phyloP scores from a whole-genome alignment of 2,113 vertebrate genomes.

The Terrapene triunguis region DNA sequence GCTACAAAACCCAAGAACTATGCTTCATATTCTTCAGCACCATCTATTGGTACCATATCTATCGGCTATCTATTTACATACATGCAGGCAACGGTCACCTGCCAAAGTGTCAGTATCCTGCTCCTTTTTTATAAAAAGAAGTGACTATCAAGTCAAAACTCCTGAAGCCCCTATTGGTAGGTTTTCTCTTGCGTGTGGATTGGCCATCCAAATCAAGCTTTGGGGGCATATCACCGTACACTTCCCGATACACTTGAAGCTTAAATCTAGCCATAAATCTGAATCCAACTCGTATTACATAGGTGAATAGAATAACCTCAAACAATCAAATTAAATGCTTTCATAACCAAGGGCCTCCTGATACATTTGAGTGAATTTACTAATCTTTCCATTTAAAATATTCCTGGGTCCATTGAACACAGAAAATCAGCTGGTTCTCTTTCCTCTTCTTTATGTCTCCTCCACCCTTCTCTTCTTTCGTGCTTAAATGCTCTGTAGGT shows the following conservation, averaged over 20 bases:
- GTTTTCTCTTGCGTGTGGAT: not conserved
- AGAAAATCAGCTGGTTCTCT: not conserved
- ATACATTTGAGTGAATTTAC: not conserved
- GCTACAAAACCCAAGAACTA: not conserved
- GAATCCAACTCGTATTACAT: not conserved
- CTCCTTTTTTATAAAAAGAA: not conserved
- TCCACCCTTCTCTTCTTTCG: not conserved
- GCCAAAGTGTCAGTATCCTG: not conserved
- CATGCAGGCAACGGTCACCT: fast-evolving
- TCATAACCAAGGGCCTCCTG: fast-evolving
- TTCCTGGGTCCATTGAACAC: not conserved
- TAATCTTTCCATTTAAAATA: conserved; percentile 15
- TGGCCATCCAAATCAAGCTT: not conserved
- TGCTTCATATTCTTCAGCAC: conserved; percentile 65
- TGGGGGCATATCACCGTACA: not conserved
- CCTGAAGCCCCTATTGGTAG: not conserved
- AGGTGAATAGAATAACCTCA: not conserved
- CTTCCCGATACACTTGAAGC: not conserved
- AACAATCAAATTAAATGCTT: not conserved
- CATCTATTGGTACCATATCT: conserved; percentile 38
- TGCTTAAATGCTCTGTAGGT: not conserved
- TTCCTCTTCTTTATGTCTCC: not conserved
- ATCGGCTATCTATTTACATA: not conserved
- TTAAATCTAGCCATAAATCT: not conserved
- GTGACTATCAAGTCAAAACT: fast-evolving